These are phyloP conservation scores for Brachionus rotundiformis DNA, from an alignment of 1,140 invertebrate genomes.

Conservation along the genomic window DNA sequence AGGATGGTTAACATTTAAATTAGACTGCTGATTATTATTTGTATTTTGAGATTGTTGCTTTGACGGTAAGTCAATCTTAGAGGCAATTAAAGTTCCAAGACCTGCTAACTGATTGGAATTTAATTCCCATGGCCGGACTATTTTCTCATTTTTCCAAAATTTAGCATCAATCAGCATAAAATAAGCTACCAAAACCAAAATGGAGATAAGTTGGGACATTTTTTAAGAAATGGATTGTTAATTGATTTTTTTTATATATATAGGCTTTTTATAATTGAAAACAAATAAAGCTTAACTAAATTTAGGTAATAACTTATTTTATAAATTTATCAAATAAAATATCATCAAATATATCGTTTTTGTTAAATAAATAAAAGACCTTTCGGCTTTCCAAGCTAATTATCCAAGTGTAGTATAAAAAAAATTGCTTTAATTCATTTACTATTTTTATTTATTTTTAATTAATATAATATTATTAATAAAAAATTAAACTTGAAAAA, in stretches of 20 bases:
- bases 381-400: no score
- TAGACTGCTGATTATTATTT: not conserved
- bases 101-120: not conserved
- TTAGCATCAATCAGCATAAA: not conserved
- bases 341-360: no score
- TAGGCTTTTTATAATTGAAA: not conserved
- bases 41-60: not conserved
- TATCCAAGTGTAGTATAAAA: no score
- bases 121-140: constrained; percentile 21
- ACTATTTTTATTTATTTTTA: no score
- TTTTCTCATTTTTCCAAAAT: constrained; percentile 22
- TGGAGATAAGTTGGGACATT: not conserved
- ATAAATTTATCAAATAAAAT: not conserved
- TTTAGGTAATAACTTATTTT: not conserved
- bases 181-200: not conserved
- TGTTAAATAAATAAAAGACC: not conserved
- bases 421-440: no score
- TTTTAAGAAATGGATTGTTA: not conserved
- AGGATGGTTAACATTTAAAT: not conserved
- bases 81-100: constrained; percentile 21
- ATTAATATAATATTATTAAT: no score
- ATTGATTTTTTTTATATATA: not conserved
- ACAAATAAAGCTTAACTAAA: not conserved
- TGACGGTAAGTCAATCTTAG: not conserved
- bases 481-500: no score